Evolutionary conservation across 2,797 vertebrate genomes (phyloP).

Genomic region (Smutsia gigantea): DNA sequence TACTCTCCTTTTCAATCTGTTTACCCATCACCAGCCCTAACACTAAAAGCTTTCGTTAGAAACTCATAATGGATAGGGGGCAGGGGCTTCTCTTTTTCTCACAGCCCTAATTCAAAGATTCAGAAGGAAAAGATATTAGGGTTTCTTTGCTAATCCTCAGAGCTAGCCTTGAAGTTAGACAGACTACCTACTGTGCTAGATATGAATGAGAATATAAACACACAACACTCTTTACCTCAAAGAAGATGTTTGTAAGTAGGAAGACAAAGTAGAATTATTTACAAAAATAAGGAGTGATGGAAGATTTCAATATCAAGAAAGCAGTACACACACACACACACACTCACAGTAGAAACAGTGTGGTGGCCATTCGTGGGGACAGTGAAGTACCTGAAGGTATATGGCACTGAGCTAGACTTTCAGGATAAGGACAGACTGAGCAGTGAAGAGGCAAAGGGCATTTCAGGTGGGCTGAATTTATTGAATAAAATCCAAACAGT

Average conservation of each 20-base stretch:
- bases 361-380: neutral
- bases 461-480: neutral
- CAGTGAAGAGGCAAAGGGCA: neutral
- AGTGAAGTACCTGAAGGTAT: neutral
- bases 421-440: neutral
- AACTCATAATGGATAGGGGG: neutral
- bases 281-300: neutral
- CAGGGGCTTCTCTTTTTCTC: neutral
- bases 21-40: neutral
- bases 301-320: neutral
- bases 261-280: constrained; percentile 9
- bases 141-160: neutral
- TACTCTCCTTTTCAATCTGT: neutral
- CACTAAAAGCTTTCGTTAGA: neutral
- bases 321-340: neutral
- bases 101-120: neutral
- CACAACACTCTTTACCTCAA: neutral
- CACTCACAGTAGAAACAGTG: neutral
- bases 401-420: neutral
- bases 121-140: neutral
- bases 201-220: neutral
- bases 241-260: neutral
- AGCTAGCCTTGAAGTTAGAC: neutral
- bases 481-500: neutral
- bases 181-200: neutral